Percentiles rank a stretch among this genome's conserved stretches.
phyloP scores from a whole-genome alignment of 2,888 invertebrate species.

The Catocala sponsa region DNA sequence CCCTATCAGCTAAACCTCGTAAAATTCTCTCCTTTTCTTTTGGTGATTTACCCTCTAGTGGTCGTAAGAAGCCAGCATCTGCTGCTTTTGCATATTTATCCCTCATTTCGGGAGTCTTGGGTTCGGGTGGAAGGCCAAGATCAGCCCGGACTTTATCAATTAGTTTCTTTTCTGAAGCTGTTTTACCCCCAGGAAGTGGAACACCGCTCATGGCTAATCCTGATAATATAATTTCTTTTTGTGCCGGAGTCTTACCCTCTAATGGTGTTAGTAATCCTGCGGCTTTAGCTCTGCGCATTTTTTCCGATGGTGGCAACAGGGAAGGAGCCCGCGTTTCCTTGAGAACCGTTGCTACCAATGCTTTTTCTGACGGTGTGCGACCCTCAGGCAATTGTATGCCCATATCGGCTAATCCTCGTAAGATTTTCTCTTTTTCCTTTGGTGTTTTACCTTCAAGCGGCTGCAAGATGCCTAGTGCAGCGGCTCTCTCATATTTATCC shows the following conservation, averaged over 20 bases:
- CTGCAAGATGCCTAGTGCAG: slow-evolving; percentile 7
- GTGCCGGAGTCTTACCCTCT: no score
- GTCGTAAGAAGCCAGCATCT: slow-evolving; percentile 10
- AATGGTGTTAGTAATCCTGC: slow-evolving; percentile 8
- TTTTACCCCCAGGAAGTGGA: slow-evolving; percentile 31
- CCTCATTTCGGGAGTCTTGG: slow-evolving; percentile 33
- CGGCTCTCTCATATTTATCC: slow-evolving; percentile 17
- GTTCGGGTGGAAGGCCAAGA: slow-evolving; percentile 38
- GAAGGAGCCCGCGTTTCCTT: no score
- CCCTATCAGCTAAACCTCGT: slow-evolving; percentile 22
- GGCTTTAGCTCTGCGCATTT: slow-evolving; percentile 45
- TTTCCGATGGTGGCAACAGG: no score
- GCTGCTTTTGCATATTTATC: slow-evolving; percentile 48
- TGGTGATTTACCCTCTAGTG: slow-evolving; percentile 16
- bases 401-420: slow-evolving; percentile 24
- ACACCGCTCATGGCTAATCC: neutral
- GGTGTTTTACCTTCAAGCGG: slow-evolving; percentile 21
- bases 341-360: no score
- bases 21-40: slow-evolving; percentile 31
- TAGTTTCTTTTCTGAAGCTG: slow-evolving; percentile 47
- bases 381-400: no score
- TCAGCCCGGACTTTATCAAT: slow-evolving; percentile 38
- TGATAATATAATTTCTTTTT: neutral
- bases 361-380: no score
- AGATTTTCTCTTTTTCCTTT: slow-evolving; percentile 29